Conservation (phyloP, 2,888 invertebrate genomes). For the Holacanthella duospinosa region DNA sequence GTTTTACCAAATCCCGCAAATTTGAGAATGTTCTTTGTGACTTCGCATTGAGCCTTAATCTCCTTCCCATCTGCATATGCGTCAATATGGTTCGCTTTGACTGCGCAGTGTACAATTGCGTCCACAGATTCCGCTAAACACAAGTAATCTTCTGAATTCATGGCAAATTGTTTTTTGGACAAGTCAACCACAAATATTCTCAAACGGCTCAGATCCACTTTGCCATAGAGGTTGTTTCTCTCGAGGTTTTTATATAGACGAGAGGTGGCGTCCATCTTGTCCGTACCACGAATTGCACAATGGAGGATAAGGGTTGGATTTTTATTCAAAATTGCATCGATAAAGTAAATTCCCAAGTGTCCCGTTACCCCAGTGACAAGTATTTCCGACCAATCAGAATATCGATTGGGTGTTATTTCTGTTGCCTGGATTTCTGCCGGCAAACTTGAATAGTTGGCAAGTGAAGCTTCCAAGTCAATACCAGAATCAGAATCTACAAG, state of each 20-base stretch:
- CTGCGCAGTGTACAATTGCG: too few relatives aligned
- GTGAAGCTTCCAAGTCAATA: background rate
- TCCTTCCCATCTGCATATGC: too few relatives aligned
- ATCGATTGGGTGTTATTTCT: background rate
- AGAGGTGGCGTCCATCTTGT: slow-evolving; percentile 10
- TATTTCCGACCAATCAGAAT: slow-evolving; percentile 18
- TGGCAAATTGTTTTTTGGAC: too few relatives aligned
- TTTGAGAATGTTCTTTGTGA: too few relatives aligned
- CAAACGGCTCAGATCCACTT: too few relatives aligned
- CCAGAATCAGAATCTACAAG: background rate
- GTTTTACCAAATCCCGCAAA: too few relatives aligned
- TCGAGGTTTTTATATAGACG: slow-evolving; percentile 18
- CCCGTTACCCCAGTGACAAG: slow-evolving; percentile 30
- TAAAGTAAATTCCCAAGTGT: slow-evolving; percentile 22
- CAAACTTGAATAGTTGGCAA: slow-evolving; percentile 16
- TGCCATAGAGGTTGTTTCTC: too few relatives aligned
- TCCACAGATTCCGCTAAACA: too few relatives aligned
- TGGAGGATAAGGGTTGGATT: slow-evolving; percentile 5
- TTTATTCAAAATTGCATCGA: background rate
- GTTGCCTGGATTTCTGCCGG: slow-evolving; percentile 14
- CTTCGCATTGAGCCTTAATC: too few relatives aligned
- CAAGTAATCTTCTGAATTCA: too few relatives aligned
- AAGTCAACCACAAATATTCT: too few relatives aligned
- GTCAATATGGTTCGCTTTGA: too few relatives aligned
- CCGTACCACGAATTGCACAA: slow-evolving; percentile 22